These are phyloP conservation scores for Parauchenoglanis ngamensis DNA, from an alignment of 2,797 vertebrate species.

Conservation along the genomic window DNA sequence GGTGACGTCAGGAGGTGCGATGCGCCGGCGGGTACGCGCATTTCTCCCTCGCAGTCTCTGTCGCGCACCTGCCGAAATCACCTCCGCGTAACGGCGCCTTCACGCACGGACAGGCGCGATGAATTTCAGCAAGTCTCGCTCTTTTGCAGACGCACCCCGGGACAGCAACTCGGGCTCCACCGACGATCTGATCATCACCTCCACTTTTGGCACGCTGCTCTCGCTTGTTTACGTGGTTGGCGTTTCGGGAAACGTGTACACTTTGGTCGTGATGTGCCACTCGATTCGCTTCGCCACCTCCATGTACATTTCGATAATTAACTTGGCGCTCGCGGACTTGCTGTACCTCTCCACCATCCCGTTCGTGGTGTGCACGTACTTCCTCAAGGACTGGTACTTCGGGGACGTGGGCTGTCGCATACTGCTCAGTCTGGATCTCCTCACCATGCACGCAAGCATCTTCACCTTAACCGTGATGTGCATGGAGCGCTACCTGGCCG, in stretches of 20 bases:
- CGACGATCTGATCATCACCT: slow-evolving; percentile 81
- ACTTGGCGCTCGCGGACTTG: slow-evolving; percentile 88
- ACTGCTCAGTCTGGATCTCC: slow-evolving; percentile 89
- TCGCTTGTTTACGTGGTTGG: slow-evolving; percentile 85
- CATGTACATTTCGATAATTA: slow-evolving; percentile 90
- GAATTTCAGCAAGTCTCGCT: slow-evolving; percentile 68
- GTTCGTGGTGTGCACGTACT: slow-evolving; percentile 89
- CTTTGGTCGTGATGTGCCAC: slow-evolving; percentile 88
- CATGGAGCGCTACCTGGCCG: slow-evolving; percentile 87
- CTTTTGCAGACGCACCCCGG: slow-evolving; percentile 56
- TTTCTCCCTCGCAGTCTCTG: not conserved
- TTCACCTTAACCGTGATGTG: slow-evolving; percentile 92
- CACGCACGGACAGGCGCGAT: slow-evolving; percentile 52
- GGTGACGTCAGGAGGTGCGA: slow-evolving; percentile 54
- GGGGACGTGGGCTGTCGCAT: slow-evolving; percentile 87
- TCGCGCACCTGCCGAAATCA: slow-evolving; percentile 44
- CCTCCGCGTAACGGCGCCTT: slow-evolving; percentile 21
- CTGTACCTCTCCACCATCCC: slow-evolving; percentile 92
- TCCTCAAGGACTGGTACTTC: slow-evolving; percentile 92
- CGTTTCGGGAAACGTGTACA: slow-evolving; percentile 88
- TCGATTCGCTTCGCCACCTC: slow-evolving; percentile 86
- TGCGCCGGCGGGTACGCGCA: slow-evolving; percentile 30
- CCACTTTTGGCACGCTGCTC: slow-evolving; percentile 85
- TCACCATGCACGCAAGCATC: slow-evolving; percentile 94
- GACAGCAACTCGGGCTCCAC: slow-evolving; percentile 61